Conservation (phyloP, 1,140 invertebrate species). For the Drosophila aff. region DNA sequence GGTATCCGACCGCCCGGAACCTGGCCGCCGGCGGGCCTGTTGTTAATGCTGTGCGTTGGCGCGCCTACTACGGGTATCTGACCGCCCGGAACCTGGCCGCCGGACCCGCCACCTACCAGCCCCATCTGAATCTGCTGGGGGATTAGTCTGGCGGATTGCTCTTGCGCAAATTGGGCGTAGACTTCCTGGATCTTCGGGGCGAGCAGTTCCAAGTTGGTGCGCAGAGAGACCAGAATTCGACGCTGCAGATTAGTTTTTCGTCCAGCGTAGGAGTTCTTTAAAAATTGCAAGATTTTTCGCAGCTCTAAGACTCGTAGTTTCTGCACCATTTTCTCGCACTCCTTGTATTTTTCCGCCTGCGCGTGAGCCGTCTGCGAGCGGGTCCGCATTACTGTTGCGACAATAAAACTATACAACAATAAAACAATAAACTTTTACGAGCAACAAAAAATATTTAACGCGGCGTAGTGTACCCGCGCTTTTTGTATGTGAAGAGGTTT, state of each 20-base stretch:
- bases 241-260: conserved; percentile 94
- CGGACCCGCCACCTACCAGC: conserved; percentile 60
- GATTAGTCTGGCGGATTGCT: conserved; percentile 65
- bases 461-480: too few species aligned
- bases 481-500: too few species aligned
- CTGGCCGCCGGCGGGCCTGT: conserved; percentile 40
- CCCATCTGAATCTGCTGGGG: conserved; percentile 70
- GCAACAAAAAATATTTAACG: too few species aligned
- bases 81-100: conserved; percentile 58
- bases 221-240: conserved; percentile 91
- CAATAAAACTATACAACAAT: too few species aligned
- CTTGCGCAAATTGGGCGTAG: conserved; percentile 87
- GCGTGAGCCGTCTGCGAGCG: too few species aligned
- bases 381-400: too few species aligned
- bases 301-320: conserved; percentile 94
- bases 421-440: too few species aligned
- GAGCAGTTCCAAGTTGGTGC: conserved; percentile 89
- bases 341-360: conserved; percentile 33
- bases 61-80: conserved; percentile 59
- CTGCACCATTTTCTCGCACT: conserved; percentile 92
- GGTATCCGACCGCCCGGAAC: too few species aligned
- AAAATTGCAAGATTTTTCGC: conserved; percentile 91
- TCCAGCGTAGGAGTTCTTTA: conserved; percentile 94
- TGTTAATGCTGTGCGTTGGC: conserved; percentile 74
- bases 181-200: conserved; percentile 93